Evolutionary conservation across 2,888 invertebrate genomes (phyloP).

Genomic region (Tetheella fluctuosa): DNA sequence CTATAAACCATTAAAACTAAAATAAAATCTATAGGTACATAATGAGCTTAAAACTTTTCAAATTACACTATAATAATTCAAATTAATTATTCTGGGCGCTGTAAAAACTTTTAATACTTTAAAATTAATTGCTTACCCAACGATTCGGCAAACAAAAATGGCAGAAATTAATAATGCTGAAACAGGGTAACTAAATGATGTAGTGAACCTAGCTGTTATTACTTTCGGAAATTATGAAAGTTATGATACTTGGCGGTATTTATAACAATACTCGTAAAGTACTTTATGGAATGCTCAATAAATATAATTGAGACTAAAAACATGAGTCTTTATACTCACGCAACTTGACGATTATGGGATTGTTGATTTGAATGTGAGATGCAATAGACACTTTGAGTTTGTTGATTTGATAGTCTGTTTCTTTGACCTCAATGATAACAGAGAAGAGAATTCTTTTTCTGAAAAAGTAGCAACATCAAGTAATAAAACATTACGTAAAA

Average conservation of each 20-base stretch:
- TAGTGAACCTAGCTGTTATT: constrained; percentile 23
- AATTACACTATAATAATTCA: constrained; percentile 47
- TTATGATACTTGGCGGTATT: constrained; percentile 24
- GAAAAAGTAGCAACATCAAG: too few species aligned
- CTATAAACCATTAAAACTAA: constrained; percentile 11
- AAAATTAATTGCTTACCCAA: constrained; percentile 5
- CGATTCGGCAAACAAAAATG: constrained; percentile 8
- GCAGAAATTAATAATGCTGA: constrained; percentile 3
- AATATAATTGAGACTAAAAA: constrained; percentile 46
- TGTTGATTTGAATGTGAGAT: constrained; percentile 20
- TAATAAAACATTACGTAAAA: too few species aligned
- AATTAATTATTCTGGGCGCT: constrained; percentile 33
- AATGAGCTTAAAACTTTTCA: constrained; percentile 37
- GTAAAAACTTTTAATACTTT: constrained; percentile 4
- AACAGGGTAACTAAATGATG: constrained; percentile 8
- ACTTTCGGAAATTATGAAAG: constrained; percentile 25
- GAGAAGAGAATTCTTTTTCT: too few species aligned
- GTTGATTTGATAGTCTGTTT: neutral
- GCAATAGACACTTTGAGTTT: neutral
- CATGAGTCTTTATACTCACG: constrained; percentile 46
- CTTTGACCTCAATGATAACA: too few species aligned
- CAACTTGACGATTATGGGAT: constrained; percentile 47
- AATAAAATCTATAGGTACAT: constrained; percentile 24
- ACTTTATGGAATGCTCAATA: constrained; percentile 27
- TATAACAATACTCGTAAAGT: constrained; percentile 33